Evolutionary conservation across 2,888 invertebrate species (phyloP).

Genomic region (Eupithecia vulgata): DNA sequence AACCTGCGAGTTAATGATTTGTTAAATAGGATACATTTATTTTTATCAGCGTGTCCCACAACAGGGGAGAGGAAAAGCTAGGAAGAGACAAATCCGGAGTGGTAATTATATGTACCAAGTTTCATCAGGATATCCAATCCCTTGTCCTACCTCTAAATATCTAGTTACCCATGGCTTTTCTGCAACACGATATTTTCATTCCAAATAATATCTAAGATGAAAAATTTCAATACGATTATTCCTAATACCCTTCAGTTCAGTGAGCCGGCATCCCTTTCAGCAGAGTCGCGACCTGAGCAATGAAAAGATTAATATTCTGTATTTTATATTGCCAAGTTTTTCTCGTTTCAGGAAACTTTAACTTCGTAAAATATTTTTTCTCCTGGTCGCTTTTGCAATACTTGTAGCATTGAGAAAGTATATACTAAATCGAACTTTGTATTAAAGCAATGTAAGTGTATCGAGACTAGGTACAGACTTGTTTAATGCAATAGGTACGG

Average conservation of each 20-base stretch:
- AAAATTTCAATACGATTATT: conserved; percentile 31
- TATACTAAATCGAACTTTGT: not conserved
- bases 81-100: not conserved
- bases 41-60: not conserved
- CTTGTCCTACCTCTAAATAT: not conserved
- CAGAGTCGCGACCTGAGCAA: conserved; percentile 24
- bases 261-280: conserved; percentile 30
- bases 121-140: not conserved
- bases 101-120: not conserved
- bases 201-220: conserved; percentile 3
- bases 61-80: not conserved
- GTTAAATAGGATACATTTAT: not conserved
- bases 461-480: not conserved
- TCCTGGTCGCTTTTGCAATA: not conserved
- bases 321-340: conserved; percentile 15
- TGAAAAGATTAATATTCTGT: conserved; percentile 39
- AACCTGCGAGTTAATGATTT: not conserved
- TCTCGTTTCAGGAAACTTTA: conserved; percentile 3
- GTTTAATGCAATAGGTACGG: not conserved
- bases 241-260: conserved; percentile 28
- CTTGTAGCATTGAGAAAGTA: conserved; percentile 3
- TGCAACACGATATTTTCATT: not conserved
- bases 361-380: conserved; percentile 2
- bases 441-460: not conserved
- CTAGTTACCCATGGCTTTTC: not conserved